These are phyloP conservation scores for Hypotaenidia philippensis DNA, from an alignment of 2,797 vertebrate genomes.

Conservation along the genomic window DNA sequence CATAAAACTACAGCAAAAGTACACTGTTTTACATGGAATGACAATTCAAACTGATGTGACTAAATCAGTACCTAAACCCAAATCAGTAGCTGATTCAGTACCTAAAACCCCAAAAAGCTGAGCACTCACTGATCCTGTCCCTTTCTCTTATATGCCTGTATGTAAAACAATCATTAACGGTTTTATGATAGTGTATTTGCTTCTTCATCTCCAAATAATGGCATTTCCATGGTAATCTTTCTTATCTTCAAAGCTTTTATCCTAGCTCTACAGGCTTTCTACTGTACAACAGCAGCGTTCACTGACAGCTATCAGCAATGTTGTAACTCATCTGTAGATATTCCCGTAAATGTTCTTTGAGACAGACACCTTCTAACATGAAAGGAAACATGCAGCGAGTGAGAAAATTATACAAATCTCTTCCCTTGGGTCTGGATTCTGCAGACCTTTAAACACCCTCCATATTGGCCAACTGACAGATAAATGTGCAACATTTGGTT, in stretches of 20 bases:
- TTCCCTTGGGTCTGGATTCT: background rate
- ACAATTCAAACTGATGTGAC: background rate
- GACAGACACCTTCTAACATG: slow-evolving; percentile 9
- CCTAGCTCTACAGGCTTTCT: slow-evolving; percentile 45
- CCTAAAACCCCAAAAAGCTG: background rate
- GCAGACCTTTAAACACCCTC: background rate
- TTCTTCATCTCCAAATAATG: slow-evolving; percentile 41
- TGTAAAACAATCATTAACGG: background rate
- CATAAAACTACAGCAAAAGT: background rate
- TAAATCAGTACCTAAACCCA: background rate
- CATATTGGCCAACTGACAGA: accelerated
- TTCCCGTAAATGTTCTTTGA: slow-evolving; percentile 46
- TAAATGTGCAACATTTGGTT: background rate
- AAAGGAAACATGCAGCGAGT: background rate
- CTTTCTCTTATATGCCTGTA: background rate
- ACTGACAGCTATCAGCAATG: slow-evolving; percentile 31
- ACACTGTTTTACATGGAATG: background rate
- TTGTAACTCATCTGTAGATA: slow-evolving; percentile 36
- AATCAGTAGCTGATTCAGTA: background rate
- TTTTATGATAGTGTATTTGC: background rate
- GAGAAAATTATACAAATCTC: slow-evolving; percentile 1
- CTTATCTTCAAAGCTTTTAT: slow-evolving; percentile 55
- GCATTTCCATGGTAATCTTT: slow-evolving; percentile 33
- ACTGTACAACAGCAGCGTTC: slow-evolving; percentile 35
- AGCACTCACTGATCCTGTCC: background rate